phyloP scores from a whole-genome alignment of 2,113 vertebrate genomes.

The Vidua chalybeata region DNA sequence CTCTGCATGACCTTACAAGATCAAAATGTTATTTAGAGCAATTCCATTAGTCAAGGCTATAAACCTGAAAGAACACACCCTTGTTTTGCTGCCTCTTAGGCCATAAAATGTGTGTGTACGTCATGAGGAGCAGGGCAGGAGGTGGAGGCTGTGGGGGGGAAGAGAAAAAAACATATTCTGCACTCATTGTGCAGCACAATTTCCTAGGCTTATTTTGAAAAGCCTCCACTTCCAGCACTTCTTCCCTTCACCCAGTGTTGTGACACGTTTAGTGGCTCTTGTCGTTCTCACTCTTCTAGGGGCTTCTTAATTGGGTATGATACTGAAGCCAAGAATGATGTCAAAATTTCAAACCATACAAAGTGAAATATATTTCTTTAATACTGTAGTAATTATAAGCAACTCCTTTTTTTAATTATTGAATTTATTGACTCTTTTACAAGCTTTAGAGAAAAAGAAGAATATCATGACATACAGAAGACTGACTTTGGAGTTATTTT shows the following conservation, averaged over 20 bases:
- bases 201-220: conserved; percentile 52
- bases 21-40: conserved; percentile 80
- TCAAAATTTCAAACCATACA: conserved; percentile 60
- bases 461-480: not conserved
- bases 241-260: conserved; percentile 30
- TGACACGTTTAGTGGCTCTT: conserved; percentile 66
- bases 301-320: conserved; percentile 68
- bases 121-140: not conserved
- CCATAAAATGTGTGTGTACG: conserved; percentile 48
- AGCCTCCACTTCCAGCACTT: conserved; percentile 34
- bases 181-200: not conserved
- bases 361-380: conserved; percentile 51
- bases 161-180: conserved; percentile 15
- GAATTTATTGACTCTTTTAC: not conserved
- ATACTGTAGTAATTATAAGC: conserved; percentile 22
- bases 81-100: conserved; percentile 44
- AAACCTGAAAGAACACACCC: conserved; percentile 74
- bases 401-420: not conserved
- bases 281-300: conserved; percentile 36
- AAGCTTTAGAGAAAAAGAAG: not conserved
- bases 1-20: conserved; percentile 79
- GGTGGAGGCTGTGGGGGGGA: not conserved
- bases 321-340: conserved; percentile 62
- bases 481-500: conserved; percentile 1
- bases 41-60: conserved; percentile 76